Percentiles rank a stretch among this genome's conserved stretches.
phyloP scores from a whole-genome alignment of 1,140 invertebrate genomes.

The Brachionus rotundiformis region DNA sequence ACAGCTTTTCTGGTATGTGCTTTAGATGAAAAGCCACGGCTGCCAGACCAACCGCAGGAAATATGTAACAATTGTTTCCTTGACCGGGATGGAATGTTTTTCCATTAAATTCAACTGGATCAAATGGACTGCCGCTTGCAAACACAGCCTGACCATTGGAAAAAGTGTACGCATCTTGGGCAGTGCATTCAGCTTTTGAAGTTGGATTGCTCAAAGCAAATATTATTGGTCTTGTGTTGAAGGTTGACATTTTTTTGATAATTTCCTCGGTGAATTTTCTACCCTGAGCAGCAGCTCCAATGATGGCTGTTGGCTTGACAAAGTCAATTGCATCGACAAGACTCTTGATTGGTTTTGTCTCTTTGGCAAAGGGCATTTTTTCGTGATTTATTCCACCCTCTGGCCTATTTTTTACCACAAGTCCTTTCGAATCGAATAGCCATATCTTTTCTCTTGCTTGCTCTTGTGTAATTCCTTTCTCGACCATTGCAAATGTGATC shows the following conservation, averaged over 20 bases:
- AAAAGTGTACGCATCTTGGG: slow-evolving; percentile 73
- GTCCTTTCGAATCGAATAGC: slow-evolving; percentile 66
- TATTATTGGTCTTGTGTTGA: slow-evolving; percentile 83
- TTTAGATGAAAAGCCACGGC: slow-evolving; percentile 58
- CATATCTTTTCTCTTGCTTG: slow-evolving; percentile 81
- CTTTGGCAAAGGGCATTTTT: slow-evolving; percentile 79
- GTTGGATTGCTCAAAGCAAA: slow-evolving; percentile 97
- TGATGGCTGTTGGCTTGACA: slow-evolving; percentile 80
- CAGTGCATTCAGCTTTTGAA: slow-evolving; percentile 91
- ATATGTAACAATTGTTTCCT: slow-evolving; percentile 64
- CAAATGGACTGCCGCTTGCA: slow-evolving; percentile 63
- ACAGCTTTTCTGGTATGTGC: slow-evolving; percentile 61
- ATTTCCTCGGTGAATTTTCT: slow-evolving; percentile 85
- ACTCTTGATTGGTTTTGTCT: slow-evolving; percentile 74
- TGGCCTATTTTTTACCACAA: slow-evolving; percentile 56
- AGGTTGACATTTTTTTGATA: slow-evolving; percentile 78
- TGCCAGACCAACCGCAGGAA: slow-evolving; percentile 63
- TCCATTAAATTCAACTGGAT: slow-evolving; percentile 57
- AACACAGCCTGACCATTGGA: slow-evolving; percentile 56
- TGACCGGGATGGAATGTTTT: slow-evolving; percentile 60
- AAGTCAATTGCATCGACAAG: slow-evolving; percentile 77
- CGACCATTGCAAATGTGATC: slow-evolving; percentile 78
- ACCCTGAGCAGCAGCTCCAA: slow-evolving; percentile 82
- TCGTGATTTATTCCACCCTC: slow-evolving; percentile 66
- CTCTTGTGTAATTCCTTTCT: slow-evolving; percentile 75